phyloP scores from a whole-genome alignment of 2,113 vertebrate genomes.

The Mystacornis crossleyi region DNA sequence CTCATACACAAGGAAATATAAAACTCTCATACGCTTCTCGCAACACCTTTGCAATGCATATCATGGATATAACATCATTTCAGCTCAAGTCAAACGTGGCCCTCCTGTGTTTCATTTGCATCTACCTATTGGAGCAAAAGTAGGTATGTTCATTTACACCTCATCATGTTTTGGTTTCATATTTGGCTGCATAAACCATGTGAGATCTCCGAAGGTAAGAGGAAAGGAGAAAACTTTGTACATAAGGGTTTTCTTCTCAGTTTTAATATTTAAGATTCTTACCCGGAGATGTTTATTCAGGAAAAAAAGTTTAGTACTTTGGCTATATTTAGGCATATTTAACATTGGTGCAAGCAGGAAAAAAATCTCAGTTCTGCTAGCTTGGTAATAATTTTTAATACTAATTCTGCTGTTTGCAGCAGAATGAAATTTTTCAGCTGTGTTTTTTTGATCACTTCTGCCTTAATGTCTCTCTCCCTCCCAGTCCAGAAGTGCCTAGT shows the following conservation, averaged over 20 bases:
- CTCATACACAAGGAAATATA: background rate
- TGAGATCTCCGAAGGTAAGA: background rate
- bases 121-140: background rate
- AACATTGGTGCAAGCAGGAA: background rate
- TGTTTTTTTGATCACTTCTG: background rate
- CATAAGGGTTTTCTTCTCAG: background rate
- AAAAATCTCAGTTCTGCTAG: background rate
- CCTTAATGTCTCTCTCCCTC: background rate
- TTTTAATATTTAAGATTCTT: background rate
- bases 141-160: background rate
- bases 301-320: background rate
- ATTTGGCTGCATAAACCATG: background rate
- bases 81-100: fast-evolving
- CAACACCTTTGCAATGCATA: background rate
- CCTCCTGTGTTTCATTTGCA: background rate
- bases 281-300: background rate
- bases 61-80: background rate
- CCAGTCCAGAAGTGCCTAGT: background rate
- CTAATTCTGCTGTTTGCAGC: background rate
- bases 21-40: background rate
- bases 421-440: background rate
- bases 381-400: background rate
- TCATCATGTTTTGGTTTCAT: background rate
- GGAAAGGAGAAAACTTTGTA: background rate
- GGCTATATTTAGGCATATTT: background rate